A percentile compares a stretch with the other conserved stretches of the same genome.
These are phyloP conservation scores for Drosophila ercepeae DNA, from an alignment of 1,140 invertebrate species.

Conservation along the genomic window DNA sequence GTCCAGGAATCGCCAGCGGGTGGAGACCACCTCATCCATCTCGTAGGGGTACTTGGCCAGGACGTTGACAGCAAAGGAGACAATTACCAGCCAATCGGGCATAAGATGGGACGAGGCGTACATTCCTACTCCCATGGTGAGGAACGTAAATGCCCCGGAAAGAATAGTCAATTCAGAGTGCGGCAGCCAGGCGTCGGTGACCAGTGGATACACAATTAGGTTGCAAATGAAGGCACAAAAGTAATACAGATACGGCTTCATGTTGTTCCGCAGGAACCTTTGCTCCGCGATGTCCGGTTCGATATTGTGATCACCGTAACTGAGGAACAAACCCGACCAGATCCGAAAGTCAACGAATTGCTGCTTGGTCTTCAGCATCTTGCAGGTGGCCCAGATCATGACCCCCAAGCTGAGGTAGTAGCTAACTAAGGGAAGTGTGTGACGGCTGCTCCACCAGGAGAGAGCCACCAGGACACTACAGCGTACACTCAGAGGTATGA, in stretches of 20 bases:
- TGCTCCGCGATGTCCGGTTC: conserved; percentile 91
- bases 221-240: conserved; percentile 90
- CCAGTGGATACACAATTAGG: conserved; percentile 90
- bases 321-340: conserved; percentile 91
- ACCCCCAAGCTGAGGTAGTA: conserved; percentile 88
- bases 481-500: conserved; percentile 86
- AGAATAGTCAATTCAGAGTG: conserved; percentile 92
- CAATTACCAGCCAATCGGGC: conserved; percentile 89
- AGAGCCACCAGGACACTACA: conserved; percentile 86
- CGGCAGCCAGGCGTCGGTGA: conserved; percentile 90
- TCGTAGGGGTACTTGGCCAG: conserved; percentile 94
- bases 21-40: conserved; percentile 90
- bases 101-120: conserved; percentile 85
- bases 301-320: conserved; percentile 88
- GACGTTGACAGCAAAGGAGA: conserved; percentile 92
- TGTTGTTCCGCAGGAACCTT: conserved; percentile 91
- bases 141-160: conserved; percentile 88
- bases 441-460: conserved; percentile 87
- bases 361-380: conserved; percentile 90
- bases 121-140: conserved; percentile 90
- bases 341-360: conserved; percentile 90
- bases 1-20: conserved; percentile 91
- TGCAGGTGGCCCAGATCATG: conserved; percentile 91
- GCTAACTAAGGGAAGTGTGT: conserved; percentile 53
- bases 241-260: conserved; percentile 91